Percentiles rank a stretch among this genome's conserved stretches.
These are phyloP conservation scores for Chironomus tentans DNA, from an alignment of 2,888 invertebrate species.

Conservation along the genomic window DNA sequence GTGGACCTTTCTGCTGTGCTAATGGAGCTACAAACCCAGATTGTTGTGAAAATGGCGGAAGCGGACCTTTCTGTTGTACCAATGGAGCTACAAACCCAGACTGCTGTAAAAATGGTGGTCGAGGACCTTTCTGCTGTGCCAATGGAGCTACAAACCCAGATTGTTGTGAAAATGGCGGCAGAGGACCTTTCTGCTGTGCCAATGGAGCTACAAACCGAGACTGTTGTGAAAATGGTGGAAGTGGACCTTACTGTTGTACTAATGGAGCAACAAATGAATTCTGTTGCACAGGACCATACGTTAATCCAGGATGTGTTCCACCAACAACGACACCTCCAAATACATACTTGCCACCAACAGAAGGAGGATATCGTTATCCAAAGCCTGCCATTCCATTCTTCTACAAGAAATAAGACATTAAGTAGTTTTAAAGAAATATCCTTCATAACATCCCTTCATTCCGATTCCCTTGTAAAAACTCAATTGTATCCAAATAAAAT, in stretches of 20 bases:
- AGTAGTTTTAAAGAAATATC: background rate
- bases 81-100: background rate
- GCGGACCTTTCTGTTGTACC: background rate
- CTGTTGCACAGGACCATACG: background rate
- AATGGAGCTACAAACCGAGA: background rate
- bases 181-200: background rate
- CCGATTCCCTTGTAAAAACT: background rate
- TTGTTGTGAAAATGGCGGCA: no score
- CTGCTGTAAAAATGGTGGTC: background rate
- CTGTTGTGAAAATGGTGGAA: background rate
- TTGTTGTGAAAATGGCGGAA: no score
- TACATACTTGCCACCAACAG: conserved; percentile 14
- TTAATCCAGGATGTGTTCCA: background rate
- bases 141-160: no score
- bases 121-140: background rate
- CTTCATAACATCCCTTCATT: background rate
- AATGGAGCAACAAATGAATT: conserved; percentile 5
- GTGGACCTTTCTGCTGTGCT: no score
- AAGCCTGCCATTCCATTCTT: conserved; percentile 25
- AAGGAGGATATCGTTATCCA: conserved; percentile 14
- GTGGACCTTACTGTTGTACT: background rate
- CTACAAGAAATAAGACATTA: background rate
- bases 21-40: no score
- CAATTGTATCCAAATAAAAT: no score
- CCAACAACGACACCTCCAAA: background rate